Evolutionary conservation across 2,888 invertebrate genomes (phyloP).

Genomic region (Chloromyia formosa): DNA sequence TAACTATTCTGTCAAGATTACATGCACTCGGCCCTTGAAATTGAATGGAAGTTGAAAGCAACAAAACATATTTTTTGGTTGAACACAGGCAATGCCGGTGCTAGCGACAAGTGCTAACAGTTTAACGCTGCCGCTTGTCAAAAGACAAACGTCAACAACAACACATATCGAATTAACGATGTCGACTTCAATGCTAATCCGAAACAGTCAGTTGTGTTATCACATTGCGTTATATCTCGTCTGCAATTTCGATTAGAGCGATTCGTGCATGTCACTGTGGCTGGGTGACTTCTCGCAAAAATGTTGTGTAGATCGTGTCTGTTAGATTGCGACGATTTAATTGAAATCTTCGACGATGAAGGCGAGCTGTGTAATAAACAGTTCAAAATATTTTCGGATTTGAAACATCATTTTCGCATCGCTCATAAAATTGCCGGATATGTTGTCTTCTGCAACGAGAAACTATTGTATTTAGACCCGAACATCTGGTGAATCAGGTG

Average conservation of each 20-base stretch:
- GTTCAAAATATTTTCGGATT: conserved; percentile 45
- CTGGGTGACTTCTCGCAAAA: neutral
- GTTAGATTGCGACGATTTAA: conserved; percentile 45
- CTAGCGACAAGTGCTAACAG: no score
- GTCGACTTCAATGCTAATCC: no score
- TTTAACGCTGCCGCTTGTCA: no score
- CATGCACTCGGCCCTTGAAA: no score
- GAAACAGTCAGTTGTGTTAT: neutral
- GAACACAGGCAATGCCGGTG: no score
- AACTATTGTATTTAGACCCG: conserved; percentile 42
- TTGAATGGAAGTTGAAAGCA: no score
- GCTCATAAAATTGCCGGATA: conserved; percentile 46
- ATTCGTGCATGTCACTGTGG: neutral
- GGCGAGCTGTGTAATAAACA: conserved; percentile 44
- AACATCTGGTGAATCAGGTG: conserved; percentile 45
- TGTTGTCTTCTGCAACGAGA: conserved; percentile 46
- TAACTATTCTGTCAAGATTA: no score
- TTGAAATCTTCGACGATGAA: conserved; percentile 45
- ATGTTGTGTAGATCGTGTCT: conserved; percentile 48
- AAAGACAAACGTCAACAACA: no score
- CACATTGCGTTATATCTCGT: no score
- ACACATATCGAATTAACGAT: no score
- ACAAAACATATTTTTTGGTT: no score
- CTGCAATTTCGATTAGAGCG: no score
- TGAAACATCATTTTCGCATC: conserved; percentile 44